A percentile compares a stretch with the other conserved stretches of the same genome.
Evolutionary conservation across 1,140 invertebrate genomes (phyloP).

Genomic region (Apis dorsata): DNA sequence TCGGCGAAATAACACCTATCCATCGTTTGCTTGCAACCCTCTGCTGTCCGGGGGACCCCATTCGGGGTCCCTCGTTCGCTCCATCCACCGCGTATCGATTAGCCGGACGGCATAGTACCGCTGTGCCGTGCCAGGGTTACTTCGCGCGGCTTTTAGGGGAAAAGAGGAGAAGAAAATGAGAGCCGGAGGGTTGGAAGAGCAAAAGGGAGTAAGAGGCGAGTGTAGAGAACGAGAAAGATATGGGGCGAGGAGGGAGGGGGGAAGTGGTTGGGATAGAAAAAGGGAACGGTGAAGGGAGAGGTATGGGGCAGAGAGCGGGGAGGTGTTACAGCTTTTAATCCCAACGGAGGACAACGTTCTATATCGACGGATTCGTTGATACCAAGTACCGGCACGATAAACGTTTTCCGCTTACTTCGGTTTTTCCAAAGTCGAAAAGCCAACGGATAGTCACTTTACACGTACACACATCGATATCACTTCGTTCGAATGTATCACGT

Average conservation of each 20-base stretch:
- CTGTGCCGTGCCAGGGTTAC: conserved; percentile 44
- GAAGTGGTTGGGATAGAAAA: background rate
- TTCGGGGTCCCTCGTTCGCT: conserved; percentile 47
- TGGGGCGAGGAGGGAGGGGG: too few relatives aligned
- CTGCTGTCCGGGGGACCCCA: conserved; percentile 22
- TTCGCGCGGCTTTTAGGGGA: conserved; percentile 41
- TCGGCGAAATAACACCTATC: conserved; percentile 57
- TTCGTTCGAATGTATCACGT: background rate
- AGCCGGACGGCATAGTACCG: conserved; percentile 49
- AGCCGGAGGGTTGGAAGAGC: conserved; percentile 24
- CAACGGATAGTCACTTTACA: background rate
- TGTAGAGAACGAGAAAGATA: conserved; percentile 3
- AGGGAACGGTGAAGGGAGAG: background rate
- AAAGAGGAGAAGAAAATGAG: conserved; percentile 43
- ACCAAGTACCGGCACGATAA: conserved; percentile 11
- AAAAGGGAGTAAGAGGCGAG: conserved; percentile 16
- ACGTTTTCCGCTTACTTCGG: conserved; percentile 1
- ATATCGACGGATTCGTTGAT: conserved; percentile 26
- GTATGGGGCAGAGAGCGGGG: conserved; percentile 10
- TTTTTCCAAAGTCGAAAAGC: background rate
- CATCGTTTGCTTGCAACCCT: conserved; percentile 52
- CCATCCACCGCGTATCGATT: conserved; percentile 61
- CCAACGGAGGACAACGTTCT: conserved; percentile 1
- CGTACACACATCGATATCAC: too few relatives aligned
- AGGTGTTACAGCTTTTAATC: conserved; percentile 47